phyloP scores from a whole-genome alignment of 1,140 invertebrate species.

The Helicoverpa armigera region DNA sequence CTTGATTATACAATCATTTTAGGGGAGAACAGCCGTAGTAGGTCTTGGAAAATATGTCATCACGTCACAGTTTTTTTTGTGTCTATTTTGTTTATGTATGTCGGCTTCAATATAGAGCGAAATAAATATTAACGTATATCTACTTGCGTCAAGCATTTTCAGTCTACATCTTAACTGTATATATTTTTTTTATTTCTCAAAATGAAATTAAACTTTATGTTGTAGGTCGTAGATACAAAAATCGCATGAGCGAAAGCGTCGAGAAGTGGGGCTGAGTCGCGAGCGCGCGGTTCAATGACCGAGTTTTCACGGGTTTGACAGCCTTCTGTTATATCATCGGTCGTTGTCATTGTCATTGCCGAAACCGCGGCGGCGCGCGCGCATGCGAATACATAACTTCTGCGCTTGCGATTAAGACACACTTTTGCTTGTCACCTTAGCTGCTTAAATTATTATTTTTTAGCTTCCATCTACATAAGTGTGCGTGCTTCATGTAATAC shows the following conservation, averaged over 20 bases:
- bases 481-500: conserved; percentile 63
- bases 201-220: conserved; percentile 73
- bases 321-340: conserved; percentile 87
- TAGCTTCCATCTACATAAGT: conserved; percentile 61
- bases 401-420: conserved; percentile 59
- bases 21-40: neutral
- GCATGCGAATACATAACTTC: conserved; percentile 76
- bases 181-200: conserved; percentile 58
- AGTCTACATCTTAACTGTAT: conserved; percentile 72
- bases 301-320: conserved; percentile 87
- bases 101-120: conserved; percentile 12
- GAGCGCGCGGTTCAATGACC: conserved; percentile 85
- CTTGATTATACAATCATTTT: neutral
- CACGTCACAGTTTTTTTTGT: neutral
- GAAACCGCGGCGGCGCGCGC: conserved; percentile 71
- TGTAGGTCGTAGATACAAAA: conserved; percentile 71
- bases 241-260: conserved; percentile 78
- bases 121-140: conserved; percentile 36
- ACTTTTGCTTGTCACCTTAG: conserved; percentile 67
- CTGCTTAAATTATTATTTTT: conserved; percentile 59
- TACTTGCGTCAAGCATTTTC: conserved; percentile 67
- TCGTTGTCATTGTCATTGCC: conserved; percentile 87
- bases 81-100: conserved; percentile 30
- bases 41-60: neutral
- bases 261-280: conserved; percentile 61